Evolutionary conservation across 2,113 vertebrate genomes (phyloP).

Genomic region (Hydrochoerus hydrochaeris): DNA sequence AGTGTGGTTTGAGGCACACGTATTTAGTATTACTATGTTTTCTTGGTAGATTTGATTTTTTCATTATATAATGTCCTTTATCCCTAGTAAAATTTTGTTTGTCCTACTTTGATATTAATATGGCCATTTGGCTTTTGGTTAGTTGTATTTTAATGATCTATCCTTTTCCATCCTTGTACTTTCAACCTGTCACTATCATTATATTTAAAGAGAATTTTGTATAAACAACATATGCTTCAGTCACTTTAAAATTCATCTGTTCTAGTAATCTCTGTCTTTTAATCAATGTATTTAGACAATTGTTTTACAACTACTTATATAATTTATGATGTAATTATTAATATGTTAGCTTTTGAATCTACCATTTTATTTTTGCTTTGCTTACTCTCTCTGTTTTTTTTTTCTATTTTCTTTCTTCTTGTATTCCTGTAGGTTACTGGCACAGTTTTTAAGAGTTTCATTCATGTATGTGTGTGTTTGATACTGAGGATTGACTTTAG

Average conservation of each 20-base stretch:
- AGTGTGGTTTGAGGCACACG: neutral
- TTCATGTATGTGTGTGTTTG: neutral
- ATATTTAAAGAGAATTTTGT: slow-evolving; percentile 22
- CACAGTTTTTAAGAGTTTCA: neutral
- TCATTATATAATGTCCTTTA: neutral
- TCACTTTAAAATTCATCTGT: neutral
- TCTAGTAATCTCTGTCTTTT: neutral
- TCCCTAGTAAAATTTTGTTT: neutral
- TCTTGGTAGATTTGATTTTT: neutral
- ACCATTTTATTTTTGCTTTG: neutral
- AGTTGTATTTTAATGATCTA: neutral
- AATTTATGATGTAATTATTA: neutral
- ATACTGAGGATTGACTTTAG: neutral
- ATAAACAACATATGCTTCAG: neutral
- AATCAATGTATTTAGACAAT: neutral
- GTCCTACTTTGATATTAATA: neutral
- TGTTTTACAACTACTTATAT: neutral
- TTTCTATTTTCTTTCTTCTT: neutral
- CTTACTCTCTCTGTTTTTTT: neutral
- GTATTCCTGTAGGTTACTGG: neutral
- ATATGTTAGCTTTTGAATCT: neutral
- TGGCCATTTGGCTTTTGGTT: neutral
- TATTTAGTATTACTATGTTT: neutral
- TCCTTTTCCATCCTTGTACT: neutral
- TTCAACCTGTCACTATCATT: neutral